phyloP scores from a whole-genome alignment of 1,140 invertebrate species.

The Bombus ignitus region DNA sequence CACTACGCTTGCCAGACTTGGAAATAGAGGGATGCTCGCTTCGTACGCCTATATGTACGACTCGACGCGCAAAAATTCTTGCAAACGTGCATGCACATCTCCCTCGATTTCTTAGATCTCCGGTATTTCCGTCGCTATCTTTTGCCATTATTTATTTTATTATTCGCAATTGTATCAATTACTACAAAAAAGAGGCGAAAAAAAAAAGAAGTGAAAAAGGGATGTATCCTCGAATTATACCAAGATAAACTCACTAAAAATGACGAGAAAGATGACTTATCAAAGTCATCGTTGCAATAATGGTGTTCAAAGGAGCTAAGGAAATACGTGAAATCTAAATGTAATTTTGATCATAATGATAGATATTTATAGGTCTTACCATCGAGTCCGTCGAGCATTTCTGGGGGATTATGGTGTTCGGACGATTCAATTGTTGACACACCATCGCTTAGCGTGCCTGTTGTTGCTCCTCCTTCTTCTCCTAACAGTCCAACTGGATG shows the following conservation, averaged over 20 bases:
- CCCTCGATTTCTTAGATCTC: constrained; percentile 80
- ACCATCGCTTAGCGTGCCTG: constrained; percentile 78
- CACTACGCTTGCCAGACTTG: constrained; percentile 80
- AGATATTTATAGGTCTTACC: constrained; percentile 77
- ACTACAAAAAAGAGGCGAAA: not conserved
- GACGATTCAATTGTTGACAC: constrained; percentile 78
- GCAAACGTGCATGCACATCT: constrained; percentile 82
- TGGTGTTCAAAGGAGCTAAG: not conserved
- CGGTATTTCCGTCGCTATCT: constrained; percentile 67
- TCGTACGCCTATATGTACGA: constrained; percentile 79
- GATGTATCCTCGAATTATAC: not conserved
- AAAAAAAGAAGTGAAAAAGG: not conserved
- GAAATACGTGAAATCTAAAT: constrained; percentile 68
- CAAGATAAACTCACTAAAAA: not conserved
- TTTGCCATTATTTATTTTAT: not conserved
- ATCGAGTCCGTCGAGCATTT: constrained; percentile 82
- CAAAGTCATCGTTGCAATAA: not conserved
- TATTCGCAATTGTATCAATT: not conserved
- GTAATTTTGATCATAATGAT: constrained; percentile 67
- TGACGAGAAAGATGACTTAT: not conserved
- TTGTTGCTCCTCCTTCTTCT: constrained; percentile 77
- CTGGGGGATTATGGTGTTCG: constrained; percentile 81
- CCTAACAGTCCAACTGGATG: constrained; percentile 78
- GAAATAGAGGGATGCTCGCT: constrained; percentile 82
- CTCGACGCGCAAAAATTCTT: constrained; percentile 66